Conservation (phyloP, 2,888 invertebrate genomes). For the Colostygia pectinataria region DNA sequence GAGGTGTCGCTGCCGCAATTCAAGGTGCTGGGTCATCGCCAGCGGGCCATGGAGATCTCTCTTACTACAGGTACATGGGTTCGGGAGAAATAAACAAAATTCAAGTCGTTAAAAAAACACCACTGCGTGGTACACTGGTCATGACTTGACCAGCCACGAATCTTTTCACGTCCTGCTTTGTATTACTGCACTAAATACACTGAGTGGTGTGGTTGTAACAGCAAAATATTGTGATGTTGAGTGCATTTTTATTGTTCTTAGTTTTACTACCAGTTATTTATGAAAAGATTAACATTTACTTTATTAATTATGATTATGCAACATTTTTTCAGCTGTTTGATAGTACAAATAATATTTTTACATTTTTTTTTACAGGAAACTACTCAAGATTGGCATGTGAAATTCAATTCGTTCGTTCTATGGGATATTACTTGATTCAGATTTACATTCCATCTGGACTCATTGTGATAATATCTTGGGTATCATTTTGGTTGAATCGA, state of each 20-base stretch:
- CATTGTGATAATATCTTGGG: constrained; percentile 98
- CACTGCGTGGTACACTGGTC: constrained; percentile 75
- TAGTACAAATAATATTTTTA: background rate
- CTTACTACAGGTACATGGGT: constrained; percentile 94
- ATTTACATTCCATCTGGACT: constrained; percentile 98
- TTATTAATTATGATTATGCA: too few relatives aligned
- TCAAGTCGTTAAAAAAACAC: constrained; percentile 48
- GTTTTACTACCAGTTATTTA: background rate
- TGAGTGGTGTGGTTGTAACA: constrained; percentile 62
- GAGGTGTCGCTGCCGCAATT: constrained; percentile 98
- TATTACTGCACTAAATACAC: constrained; percentile 78
- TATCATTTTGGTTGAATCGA: constrained; percentile 97
- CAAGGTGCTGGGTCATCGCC: constrained; percentile 98
- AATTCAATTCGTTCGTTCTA: constrained; percentile 98
- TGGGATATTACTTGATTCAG: constrained; percentile 99
- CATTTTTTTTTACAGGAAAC: constrained; percentile 87
- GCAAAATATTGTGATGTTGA: constrained; percentile 44
- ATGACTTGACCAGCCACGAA: constrained; percentile 64
- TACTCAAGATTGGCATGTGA: constrained; percentile 98
- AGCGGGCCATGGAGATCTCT: constrained; percentile 97
- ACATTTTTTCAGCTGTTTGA: background rate
- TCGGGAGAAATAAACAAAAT: constrained; percentile 54
- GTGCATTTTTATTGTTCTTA: constrained; percentile 30
- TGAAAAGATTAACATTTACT: too few relatives aligned
- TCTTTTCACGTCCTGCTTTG: constrained; percentile 81